phyloP scores from a whole-genome alignment of 2,888 invertebrate species.

The Drosophila prostipennis region DNA sequence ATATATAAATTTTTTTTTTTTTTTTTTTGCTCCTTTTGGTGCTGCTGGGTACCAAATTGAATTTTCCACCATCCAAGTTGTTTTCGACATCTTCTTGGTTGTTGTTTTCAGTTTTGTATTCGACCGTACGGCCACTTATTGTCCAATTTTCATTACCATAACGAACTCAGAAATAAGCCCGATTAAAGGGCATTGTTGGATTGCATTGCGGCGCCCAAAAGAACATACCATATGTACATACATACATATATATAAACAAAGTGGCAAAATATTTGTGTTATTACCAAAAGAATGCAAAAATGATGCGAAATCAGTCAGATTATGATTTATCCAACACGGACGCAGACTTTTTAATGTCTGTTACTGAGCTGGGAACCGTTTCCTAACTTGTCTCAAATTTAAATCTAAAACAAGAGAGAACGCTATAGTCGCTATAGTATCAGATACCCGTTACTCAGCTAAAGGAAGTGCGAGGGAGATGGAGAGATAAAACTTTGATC shows the following conservation, averaged over 20 bases:
- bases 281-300: neutral
- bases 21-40: slow-evolving; percentile 18
- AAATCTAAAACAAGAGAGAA: no score
- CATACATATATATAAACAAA: neutral
- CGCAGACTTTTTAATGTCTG: no score
- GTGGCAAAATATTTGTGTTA: slow-evolving; percentile 27
- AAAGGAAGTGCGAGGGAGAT: no score
- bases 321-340: neutral
- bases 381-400: no score
- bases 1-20: neutral
- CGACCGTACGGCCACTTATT: slow-evolving; percentile 29
- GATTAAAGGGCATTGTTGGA: slow-evolving; percentile 28
- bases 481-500: no score
- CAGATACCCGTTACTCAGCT: no score
- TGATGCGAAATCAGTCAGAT: slow-evolving; percentile 1
- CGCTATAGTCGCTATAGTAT: no score
- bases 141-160: slow-evolving; percentile 48
- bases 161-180: slow-evolving; percentile 58
- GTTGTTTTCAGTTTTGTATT: slow-evolving; percentile 23
- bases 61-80: slow-evolving; percentile 50
- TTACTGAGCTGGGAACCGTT: no score
- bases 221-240: neutral
- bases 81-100: slow-evolving; percentile 17
- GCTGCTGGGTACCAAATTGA: slow-evolving; percentile 58
- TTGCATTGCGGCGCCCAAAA: slow-evolving; percentile 15